Conservation (phyloP, 2,888 invertebrate genomes). For the Lasioglossum zephyrum region DNA sequence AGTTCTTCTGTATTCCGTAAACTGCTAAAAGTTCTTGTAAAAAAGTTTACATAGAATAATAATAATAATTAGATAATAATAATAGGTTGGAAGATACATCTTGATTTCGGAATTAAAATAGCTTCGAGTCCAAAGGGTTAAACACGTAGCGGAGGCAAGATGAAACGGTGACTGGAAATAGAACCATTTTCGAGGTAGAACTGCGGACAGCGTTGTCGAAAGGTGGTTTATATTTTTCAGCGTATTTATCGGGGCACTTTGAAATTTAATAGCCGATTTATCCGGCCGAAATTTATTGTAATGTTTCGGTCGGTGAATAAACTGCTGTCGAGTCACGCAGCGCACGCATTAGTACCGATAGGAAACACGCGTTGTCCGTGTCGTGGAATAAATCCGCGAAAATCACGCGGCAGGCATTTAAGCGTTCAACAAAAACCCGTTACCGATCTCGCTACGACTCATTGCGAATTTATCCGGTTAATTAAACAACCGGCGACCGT, state of each 20-base stretch:
- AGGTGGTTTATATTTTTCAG: background rate
- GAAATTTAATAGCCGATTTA: background rate
- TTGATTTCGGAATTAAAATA: too few relatives aligned
- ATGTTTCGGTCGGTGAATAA: conserved; percentile 12
- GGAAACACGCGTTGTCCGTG: conserved; percentile 22
- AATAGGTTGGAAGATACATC: too few relatives aligned
- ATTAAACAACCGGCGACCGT: conserved; percentile 16
- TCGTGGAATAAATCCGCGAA: conserved; percentile 31
- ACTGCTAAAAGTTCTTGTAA: too few relatives aligned
- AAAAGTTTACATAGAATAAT: too few relatives aligned
- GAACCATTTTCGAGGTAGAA: background rate
- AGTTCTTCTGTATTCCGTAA: too few relatives aligned
- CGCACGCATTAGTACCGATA: conserved; percentile 17
- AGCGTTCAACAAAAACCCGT: conserved; percentile 21
- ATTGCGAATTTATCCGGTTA: conserved; percentile 36
- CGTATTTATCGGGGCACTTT: background rate
- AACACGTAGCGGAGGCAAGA: background rate
- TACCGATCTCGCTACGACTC: conserved; percentile 20
- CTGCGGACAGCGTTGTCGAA: background rate
- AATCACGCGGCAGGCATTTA: conserved; percentile 23
- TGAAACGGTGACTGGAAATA: background rate
- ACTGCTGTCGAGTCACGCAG: conserved; percentile 21
- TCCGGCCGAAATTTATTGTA: background rate
- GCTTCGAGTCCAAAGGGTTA: too few relatives aligned
- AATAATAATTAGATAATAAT: too few relatives aligned